Conservation (phyloP, 2,888 invertebrate genomes). For the Lycophotia porphyrea region DNA sequence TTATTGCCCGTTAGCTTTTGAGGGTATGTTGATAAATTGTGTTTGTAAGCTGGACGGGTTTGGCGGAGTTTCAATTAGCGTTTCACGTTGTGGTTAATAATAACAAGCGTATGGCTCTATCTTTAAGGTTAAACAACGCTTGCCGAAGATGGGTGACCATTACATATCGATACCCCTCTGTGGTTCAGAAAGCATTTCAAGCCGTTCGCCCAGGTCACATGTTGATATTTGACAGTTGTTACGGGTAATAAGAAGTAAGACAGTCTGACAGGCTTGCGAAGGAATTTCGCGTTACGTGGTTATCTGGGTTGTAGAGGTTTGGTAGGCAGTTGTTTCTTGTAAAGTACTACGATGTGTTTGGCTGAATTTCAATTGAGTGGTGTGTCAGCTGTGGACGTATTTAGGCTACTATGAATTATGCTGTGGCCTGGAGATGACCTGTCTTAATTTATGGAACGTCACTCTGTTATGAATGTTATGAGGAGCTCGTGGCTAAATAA, state of each 20-base stretch:
- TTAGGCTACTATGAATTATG: background rate
- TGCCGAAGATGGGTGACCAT: background rate
- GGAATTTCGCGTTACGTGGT: background rate
- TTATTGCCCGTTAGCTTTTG: constrained; percentile 32
- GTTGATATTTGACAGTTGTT: background rate
- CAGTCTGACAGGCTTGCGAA: background rate
- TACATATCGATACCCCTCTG: too few relatives aligned
- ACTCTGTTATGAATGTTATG: too few relatives aligned
- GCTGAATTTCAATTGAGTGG: background rate
- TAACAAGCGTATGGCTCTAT: background rate
- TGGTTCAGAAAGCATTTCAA: background rate
- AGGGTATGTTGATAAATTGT: constrained; percentile 25
- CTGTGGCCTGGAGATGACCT: background rate
- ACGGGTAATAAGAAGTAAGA: too few relatives aligned
- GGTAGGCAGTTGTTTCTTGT: background rate
- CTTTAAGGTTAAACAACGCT: background rate
- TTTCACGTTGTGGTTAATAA: background rate
- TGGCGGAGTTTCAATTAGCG: constrained; percentile 13
- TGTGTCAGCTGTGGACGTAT: background rate
- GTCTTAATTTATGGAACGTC: background rate
- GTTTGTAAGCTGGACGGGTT: background rate
- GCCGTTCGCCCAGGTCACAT: background rate
- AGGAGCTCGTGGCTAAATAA: too few relatives aligned
- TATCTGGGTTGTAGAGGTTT: background rate
- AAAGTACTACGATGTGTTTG: background rate